phyloP scores from a whole-genome alignment of 2,888 invertebrate genomes.

The Carabus problematicus region DNA sequence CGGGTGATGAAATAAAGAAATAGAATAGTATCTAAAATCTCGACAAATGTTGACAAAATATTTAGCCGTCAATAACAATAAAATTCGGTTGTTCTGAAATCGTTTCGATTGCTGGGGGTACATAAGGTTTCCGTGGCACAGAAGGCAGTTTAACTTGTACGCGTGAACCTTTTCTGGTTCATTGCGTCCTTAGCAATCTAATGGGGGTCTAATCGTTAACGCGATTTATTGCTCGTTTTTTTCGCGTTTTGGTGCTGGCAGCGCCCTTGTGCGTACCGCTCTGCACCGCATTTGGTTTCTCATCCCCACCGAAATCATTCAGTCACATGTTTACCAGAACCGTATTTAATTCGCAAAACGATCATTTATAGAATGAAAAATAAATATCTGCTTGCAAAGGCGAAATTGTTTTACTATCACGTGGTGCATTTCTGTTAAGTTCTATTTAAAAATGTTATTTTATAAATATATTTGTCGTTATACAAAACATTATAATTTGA shows the following conservation, averaged over 20 bases:
- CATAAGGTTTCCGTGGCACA: too few relatives aligned
- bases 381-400: background rate
- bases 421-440: background rate
- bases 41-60: too few relatives aligned
- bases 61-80: too few relatives aligned
- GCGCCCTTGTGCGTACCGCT: background rate
- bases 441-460: background rate
- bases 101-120: too few relatives aligned
- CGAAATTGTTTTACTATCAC: background rate
- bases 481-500: too few relatives aligned
- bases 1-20: too few relatives aligned
- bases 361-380: too few relatives aligned
- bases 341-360: too few relatives aligned
- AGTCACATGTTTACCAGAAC: background rate
- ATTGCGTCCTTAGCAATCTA: background rate
- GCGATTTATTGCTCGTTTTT: slow-evolving; percentile 1
- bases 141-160: too few relatives aligned
- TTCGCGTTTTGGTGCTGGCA: background rate
- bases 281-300: background rate
- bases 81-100: too few relatives aligned
- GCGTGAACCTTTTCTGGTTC: background rate
- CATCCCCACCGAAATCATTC: background rate
- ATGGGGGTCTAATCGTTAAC: slow-evolving; percentile 5
- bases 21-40: too few relatives aligned
- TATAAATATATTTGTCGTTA: too few relatives aligned